Percentiles rank a stretch among this genome's conserved stretches.
Conservation (phyloP, 2,113 vertebrate genomes). For the Chelonoidis abingdonii region DNA sequence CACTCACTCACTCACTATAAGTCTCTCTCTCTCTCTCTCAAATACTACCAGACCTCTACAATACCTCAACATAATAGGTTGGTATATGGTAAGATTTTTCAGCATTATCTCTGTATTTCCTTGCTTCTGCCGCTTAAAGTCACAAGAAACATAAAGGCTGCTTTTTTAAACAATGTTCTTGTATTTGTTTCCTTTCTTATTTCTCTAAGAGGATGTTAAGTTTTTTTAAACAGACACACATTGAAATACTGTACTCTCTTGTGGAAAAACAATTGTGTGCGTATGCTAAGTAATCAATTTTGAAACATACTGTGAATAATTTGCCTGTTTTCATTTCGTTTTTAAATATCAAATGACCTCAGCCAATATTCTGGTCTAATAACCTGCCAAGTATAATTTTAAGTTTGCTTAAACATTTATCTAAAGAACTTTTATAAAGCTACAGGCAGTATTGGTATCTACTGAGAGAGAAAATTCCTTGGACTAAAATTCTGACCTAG, state of each 20-base stretch:
- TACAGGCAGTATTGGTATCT: not conserved
- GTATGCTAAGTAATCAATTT: not conserved
- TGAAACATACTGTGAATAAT: not conserved
- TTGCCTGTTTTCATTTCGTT: not conserved
- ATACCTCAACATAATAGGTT: not conserved
- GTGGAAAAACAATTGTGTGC: not conserved
- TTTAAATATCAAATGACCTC: conserved; percentile 1
- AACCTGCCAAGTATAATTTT: conserved; percentile 1
- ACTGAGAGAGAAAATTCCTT: conserved; percentile 27
- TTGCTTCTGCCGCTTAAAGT: not conserved
- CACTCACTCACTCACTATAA: too few relatives aligned
- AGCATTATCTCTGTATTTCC: not conserved
- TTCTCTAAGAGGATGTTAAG: not conserved
- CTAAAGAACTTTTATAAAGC: conserved; percentile 4
- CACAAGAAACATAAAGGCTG: conserved; percentile 1
- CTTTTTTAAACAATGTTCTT: not conserved
- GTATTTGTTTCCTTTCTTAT: not conserved
- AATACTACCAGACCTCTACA: not conserved
- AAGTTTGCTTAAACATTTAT: conserved; percentile 11
- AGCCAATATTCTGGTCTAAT: not conserved
- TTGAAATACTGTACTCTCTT: not conserved
- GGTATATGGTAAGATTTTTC: not conserved
- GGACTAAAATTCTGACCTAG: not conserved
- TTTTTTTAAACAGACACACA: not conserved
- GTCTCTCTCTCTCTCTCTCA: not conserved